Conservation (phyloP, 2,888 invertebrate genomes). For the Parochlus steinenii region DNA sequence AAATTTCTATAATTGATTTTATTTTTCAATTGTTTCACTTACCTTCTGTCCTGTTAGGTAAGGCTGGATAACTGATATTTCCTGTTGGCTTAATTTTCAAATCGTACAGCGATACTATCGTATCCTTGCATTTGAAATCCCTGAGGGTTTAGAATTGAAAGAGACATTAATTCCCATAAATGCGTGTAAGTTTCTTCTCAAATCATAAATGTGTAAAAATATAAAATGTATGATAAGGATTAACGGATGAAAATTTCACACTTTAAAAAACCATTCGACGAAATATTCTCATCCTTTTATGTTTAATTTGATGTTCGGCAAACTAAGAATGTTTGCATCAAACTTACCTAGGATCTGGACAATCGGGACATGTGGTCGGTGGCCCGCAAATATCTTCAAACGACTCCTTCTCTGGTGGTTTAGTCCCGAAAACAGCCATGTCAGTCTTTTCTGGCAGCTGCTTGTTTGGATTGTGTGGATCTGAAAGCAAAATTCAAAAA, state of each 20-base stretch:
- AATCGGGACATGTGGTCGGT: constrained; percentile 41
- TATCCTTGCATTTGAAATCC: constrained; percentile 38
- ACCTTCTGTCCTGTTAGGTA: constrained; percentile 35
- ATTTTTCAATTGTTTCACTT: constrained; percentile 13
- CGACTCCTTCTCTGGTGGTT: constrained; percentile 40
- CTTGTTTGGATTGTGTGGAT: constrained; percentile 34
- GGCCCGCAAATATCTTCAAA: constrained; percentile 44
- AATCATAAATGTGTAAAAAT: no score
- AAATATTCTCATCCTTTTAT: constrained; percentile 10
- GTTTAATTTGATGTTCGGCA: constrained; percentile 20
- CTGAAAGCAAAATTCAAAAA: constrained; percentile 17
- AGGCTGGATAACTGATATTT: constrained; percentile 39
- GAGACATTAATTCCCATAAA: no score
- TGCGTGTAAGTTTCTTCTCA: no score
- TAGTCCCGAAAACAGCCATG: constrained; percentile 37
- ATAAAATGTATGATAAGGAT: no score
- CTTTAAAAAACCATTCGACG: not conserved
- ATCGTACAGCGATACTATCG: constrained; percentile 39
- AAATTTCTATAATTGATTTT: not conserved
- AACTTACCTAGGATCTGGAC: constrained; percentile 34
- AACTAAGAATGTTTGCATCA: constrained; percentile 22
- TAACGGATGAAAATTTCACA: not conserved
- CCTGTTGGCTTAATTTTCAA: constrained; percentile 37
- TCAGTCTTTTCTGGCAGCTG: constrained; percentile 30
- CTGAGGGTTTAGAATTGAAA: no score